phyloP scores from a whole-genome alignment of 2,113 vertebrate species.

The Salvator merianae region DNA sequence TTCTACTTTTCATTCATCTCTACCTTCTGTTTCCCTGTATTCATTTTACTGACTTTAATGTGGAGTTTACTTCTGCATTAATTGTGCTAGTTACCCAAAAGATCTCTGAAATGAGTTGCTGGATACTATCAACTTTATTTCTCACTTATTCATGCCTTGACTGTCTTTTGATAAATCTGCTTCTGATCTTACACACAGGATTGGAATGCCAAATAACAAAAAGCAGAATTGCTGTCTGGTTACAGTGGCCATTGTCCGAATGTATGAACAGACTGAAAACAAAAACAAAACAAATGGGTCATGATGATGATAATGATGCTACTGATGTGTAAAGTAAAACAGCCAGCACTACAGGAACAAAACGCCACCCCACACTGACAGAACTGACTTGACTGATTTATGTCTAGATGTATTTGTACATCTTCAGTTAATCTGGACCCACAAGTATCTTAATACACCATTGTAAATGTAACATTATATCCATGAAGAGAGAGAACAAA shows the following conservation, averaged over 20 bases:
- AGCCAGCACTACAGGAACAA: constrained; percentile 48
- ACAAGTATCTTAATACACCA: constrained; percentile 50
- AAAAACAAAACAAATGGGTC: neutral
- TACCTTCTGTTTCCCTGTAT: neutral
- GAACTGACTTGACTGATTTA: constrained; percentile 56
- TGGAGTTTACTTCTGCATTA: neutral
- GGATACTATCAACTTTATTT: neutral
- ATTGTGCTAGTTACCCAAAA: neutral
- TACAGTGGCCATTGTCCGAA: neutral
- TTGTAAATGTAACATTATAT: constrained; percentile 44
- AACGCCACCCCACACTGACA: constrained; percentile 23
- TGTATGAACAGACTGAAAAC: constrained; percentile 22
- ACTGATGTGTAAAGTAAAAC: constrained; percentile 36
- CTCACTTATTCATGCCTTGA: constrained; percentile 57
- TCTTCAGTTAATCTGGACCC: constrained; percentile 60
- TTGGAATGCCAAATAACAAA: constrained; percentile 19
- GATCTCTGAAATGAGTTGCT: neutral
- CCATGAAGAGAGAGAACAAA: constrained; percentile 37
- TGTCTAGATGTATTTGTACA: constrained; percentile 54
- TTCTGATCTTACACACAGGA: constrained; percentile 32
- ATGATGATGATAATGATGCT: neutral
- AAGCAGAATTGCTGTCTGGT: neutral
- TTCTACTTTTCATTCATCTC: neutral
- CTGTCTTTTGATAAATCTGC: constrained; percentile 34
- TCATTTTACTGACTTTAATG: neutral